phyloP scores from a whole-genome alignment of 2,888 invertebrate genomes.

The Conomelus anceps region DNA sequence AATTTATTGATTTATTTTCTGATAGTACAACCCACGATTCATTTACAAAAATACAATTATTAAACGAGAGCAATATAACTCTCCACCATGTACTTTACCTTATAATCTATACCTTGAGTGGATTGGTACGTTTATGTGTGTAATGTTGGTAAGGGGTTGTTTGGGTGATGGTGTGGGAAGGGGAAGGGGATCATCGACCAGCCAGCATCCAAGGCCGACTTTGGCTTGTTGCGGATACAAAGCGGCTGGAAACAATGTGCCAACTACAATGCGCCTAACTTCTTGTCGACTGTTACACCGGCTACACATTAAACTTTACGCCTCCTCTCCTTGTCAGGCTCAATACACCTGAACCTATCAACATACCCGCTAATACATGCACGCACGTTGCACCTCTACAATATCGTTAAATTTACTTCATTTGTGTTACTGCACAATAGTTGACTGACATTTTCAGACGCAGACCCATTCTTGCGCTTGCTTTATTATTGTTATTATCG shows the following conservation, averaged over 20 bases:
- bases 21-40: too few relatives aligned
- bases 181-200: neutral
- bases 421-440: slow-evolving; percentile 18
- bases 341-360: neutral
- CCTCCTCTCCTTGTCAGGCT: slow-evolving; percentile 32
- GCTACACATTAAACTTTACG: slow-evolving; percentile 18
- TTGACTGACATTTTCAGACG: slow-evolving; percentile 19
- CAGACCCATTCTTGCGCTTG: slow-evolving; percentile 6
- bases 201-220: neutral
- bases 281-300: slow-evolving; percentile 15
- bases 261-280: slow-evolving; percentile 16
- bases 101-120: neutral
- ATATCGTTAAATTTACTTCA: slow-evolving; percentile 21
- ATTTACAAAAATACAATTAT: too few relatives aligned
- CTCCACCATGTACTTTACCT: neutral
- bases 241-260: slow-evolving; percentile 8
- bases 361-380: slow-evolving; percentile 3
- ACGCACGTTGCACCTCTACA: slow-evolving; percentile 13
- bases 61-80: too few relatives aligned
- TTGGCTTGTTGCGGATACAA: slow-evolving; percentile 6
- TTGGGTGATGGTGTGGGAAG: neutral
- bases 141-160: neutral
- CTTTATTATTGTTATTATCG: slow-evolving; percentile 7
- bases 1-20: too few relatives aligned
- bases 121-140: neutral